phyloP scores from a whole-genome alignment of 2,888 invertebrate genomes.

The Pammene fasciana region DNA sequence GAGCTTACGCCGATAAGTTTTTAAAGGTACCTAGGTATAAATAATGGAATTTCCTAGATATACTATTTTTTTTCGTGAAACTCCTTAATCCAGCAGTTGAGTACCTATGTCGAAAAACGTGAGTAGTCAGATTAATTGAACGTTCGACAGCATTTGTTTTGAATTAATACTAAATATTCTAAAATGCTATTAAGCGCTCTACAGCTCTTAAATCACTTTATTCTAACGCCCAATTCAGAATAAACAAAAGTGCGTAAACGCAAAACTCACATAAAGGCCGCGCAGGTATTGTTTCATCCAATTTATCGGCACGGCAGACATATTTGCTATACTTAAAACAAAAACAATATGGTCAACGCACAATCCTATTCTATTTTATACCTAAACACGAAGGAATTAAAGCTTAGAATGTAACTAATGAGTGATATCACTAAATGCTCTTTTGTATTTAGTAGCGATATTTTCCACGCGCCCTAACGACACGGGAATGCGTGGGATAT shows the following conservation, averaged over 20 bases:
- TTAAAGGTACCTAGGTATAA: too few relatives aligned
- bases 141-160: neutral
- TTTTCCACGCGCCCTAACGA: conserved; percentile 16
- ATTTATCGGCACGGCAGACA: conserved; percentile 58
- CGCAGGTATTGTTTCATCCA: conserved; percentile 61
- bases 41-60: too few relatives aligned
- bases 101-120: too few relatives aligned
- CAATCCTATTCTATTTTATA: neutral
- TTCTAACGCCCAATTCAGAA: conserved; percentile 23
- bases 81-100: too few relatives aligned
- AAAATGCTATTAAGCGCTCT: conserved; percentile 7
- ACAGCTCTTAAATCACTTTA: conserved; percentile 31
- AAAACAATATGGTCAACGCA: neutral
- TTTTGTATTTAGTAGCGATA: conserved; percentile 9
- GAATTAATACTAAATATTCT: neutral
- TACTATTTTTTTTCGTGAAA: too few relatives aligned
- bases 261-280: conserved; percentile 67
- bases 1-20: too few relatives aligned
- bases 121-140: too few relatives aligned
- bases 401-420: neutral
- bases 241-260: conserved; percentile 64
- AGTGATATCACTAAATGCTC: neutral
- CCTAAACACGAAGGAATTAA: neutral
- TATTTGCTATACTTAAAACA: conserved; percentile 24
- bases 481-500: conserved; percentile 22